Evolutionary conservation across 2,888 invertebrate species (phyloP).

Genomic region (Poecilus cupreus): DNA sequence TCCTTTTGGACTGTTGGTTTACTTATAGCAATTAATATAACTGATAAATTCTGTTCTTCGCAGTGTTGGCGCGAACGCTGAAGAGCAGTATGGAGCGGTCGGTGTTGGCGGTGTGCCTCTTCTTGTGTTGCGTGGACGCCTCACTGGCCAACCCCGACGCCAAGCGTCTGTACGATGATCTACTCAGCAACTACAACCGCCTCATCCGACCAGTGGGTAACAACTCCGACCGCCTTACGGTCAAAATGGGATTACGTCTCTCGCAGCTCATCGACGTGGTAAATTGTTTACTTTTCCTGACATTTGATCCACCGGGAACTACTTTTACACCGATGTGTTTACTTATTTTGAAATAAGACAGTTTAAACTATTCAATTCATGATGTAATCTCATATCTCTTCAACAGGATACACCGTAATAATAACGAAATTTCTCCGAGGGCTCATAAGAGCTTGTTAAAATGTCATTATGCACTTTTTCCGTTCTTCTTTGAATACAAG

Average conservation of each 20-base stretch:
- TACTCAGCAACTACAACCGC: constrained; percentile 95
- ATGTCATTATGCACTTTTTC: constrained; percentile 28
- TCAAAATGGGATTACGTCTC: constrained; percentile 93
- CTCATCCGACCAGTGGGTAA: constrained; percentile 96
- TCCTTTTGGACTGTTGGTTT: no score
- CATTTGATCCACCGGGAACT: no score
- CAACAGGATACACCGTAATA: no score
- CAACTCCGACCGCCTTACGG: constrained; percentile 94
- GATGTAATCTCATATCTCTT: no score
- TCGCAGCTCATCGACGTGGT: constrained; percentile 96
- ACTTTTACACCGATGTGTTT: no score
- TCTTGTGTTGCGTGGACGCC: no score
- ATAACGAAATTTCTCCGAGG: no score
- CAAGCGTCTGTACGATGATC: constrained; percentile 95
- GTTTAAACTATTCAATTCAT: no score
- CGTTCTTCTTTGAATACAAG: constrained; percentile 9
- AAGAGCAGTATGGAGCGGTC: constrained; percentile 61
- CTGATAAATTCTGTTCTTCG: no score
- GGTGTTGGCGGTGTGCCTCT: constrained; percentile 78
- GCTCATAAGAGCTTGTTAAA: not conserved
- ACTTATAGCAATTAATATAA: no score
- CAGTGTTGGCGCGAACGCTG: constrained; percentile 59
- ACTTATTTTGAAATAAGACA: no score
- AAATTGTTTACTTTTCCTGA: constrained; percentile 69
- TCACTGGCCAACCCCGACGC: constrained; percentile 89